Percentiles rank a stretch among this genome's conserved stretches.
Evolutionary conservation across 2,113 vertebrate species (phyloP).

Genomic region (Petromus typicus): DNA sequence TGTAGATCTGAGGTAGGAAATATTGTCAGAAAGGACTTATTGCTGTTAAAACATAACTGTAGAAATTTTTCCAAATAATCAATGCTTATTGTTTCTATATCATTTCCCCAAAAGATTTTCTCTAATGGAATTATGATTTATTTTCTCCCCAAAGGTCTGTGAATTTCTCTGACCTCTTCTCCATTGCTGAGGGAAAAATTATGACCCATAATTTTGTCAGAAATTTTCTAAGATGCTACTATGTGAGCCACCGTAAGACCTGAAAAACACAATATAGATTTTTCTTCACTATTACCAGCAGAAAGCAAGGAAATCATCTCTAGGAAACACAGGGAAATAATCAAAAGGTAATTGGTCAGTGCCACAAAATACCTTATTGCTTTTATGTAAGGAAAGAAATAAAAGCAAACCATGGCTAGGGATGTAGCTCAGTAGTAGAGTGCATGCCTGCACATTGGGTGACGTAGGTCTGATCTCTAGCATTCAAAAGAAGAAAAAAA

Average conservation of each 20-base stretch:
- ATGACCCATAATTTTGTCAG: not conserved
- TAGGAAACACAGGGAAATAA: not conserved
- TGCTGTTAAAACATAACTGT: not conserved
- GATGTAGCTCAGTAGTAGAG: not conserved
- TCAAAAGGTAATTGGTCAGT: not conserved
- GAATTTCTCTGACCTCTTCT: not conserved
- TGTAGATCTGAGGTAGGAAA: not conserved
- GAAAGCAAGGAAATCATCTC: not conserved
- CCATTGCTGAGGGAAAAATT: not conserved
- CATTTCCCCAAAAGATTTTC: not conserved
- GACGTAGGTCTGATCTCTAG: not conserved
- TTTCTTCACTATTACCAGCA: not conserved
- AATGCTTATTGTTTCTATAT: not conserved
- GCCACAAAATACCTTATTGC: not conserved
- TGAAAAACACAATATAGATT: not conserved
- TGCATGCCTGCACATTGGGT: not conserved
- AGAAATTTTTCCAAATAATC: not conserved
- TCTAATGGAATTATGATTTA: not conserved
- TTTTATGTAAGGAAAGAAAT: not conserved
- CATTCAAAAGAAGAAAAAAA: not conserved
- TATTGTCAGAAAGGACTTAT: not conserved
- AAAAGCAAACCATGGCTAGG: not conserved
- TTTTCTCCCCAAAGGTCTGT: not conserved
- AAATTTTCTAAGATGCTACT: constrained; percentile 11
- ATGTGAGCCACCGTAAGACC: not conserved